A percentile compares a stretch with the other conserved stretches of the same genome.
Evolutionary conservation across 2,888 invertebrate genomes (phyloP).

Genomic region (Strigamia transsilvanica): DNA sequence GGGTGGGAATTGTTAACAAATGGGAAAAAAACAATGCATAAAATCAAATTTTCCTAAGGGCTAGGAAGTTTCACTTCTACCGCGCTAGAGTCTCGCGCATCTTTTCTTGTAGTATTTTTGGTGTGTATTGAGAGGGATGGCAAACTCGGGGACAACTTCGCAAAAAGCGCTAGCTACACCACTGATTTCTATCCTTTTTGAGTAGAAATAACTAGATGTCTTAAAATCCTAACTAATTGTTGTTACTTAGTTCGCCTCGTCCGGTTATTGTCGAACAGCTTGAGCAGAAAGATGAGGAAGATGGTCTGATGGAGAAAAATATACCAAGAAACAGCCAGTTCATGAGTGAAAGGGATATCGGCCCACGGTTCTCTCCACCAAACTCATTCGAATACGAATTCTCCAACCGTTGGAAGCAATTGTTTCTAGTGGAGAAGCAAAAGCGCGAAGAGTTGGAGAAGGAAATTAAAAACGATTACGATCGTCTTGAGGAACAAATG

Average conservation of each 20-base stretch:
- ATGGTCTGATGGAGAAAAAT: conserved; percentile 79
- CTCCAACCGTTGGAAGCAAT: conserved; percentile 95
- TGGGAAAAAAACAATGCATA: too few relatives aligned
- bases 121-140: too few relatives aligned
- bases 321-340: conserved; percentile 84
- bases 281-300: conserved; percentile 90
- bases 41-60: too few relatives aligned
- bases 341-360: conserved; percentile 81
- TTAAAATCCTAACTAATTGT: not conserved
- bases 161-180: too few relatives aligned
- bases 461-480: conserved; percentile 88
- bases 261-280: conserved; percentile 94
- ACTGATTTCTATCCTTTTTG: too few relatives aligned
- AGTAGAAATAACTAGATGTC: too few relatives aligned
- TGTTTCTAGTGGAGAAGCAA: conserved; percentile 89
- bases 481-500: conserved; percentile 95
- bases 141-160: too few relatives aligned
- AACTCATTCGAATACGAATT: conserved; percentile 95
- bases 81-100: too few relatives aligned
- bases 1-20: too few relatives aligned
- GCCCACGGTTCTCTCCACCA: conserved; percentile 88
- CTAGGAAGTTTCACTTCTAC: too few relatives aligned
- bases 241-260: conserved; percentile 75
- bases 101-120: too few relatives aligned
- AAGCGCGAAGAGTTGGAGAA: conserved; percentile 88